Percentiles rank a stretch among this genome's conserved stretches.
Conservation (phyloP, 2,113 vertebrate species). For the Egretta garzetta region DNA sequence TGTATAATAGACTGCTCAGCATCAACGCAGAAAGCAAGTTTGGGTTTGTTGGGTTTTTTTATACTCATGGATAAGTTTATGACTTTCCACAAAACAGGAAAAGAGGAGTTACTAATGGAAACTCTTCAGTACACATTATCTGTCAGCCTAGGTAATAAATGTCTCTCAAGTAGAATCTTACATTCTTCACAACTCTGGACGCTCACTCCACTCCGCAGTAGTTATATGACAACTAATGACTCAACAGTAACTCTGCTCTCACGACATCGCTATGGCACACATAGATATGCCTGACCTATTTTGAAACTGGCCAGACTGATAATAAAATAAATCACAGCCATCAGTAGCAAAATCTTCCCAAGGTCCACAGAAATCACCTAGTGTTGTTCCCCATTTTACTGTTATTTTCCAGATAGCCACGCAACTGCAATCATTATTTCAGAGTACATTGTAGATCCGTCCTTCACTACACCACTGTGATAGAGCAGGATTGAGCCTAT, state of each 20-base stretch:
- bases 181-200: neutral
- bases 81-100: neutral
- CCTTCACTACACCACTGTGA: neutral
- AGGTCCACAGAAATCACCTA: neutral
- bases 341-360: neutral
- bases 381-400: neutral
- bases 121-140: neutral
- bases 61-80: neutral
- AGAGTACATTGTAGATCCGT: neutral
- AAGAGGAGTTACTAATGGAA: neutral
- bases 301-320: neutral
- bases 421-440: neutral
- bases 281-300: neutral
- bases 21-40: neutral
- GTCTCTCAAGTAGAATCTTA: neutral
- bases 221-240: neutral
- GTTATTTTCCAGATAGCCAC: rapidly evolving
- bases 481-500: rapidly evolving
- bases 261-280: rapidly evolving
- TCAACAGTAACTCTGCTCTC: neutral
- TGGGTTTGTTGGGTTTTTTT: neutral
- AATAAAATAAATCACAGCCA: neutral
- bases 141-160: neutral
- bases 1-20: rapidly evolving
- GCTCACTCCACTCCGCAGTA: neutral